Percentiles rank a stretch among this genome's conserved stretches.
phyloP scores from a whole-genome alignment of 2,797 vertebrate genomes.

The Notamacropus eugenii region DNA sequence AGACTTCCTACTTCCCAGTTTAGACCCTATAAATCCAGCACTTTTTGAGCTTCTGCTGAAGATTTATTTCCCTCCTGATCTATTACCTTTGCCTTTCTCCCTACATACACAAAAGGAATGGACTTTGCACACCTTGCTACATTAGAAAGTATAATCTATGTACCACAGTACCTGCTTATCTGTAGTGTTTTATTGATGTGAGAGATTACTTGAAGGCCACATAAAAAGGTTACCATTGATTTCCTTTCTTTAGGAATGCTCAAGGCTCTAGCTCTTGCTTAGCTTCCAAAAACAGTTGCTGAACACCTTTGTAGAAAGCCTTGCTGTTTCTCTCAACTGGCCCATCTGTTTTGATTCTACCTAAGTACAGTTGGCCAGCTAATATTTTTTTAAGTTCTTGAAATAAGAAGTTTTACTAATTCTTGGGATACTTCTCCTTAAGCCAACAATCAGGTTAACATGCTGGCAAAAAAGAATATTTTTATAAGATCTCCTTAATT shows the following conservation, averaged over 20 bases:
- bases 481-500: neutral
- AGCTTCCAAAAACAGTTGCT: conserved; percentile 8
- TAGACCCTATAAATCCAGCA: neutral
- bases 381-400: neutral
- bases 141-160: conserved; percentile 1
- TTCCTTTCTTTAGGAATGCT: conserved; percentile 38
- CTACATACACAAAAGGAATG: neutral
- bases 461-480: neutral
- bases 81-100: neutral
- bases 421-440: neutral
- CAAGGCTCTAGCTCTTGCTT: conserved; percentile 21
- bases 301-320: neutral
- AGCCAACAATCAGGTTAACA: neutral
- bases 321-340: conserved; percentile 37
- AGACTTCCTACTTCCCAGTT: neutral
- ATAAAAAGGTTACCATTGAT: neutral
- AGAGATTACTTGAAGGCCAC: conserved; percentile 18
- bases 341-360: neutral
- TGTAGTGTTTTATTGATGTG: conserved; percentile 17
- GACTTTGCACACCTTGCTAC: conserved; percentile 46
- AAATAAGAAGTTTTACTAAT: neutral
- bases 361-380: neutral
- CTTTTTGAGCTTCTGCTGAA: neutral
- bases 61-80: conserved; percentile 28
- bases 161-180: neutral